Evolutionary conservation across 2,888 invertebrate genomes (phyloP).

Genomic region (Oeneis ivallda): DNA sequence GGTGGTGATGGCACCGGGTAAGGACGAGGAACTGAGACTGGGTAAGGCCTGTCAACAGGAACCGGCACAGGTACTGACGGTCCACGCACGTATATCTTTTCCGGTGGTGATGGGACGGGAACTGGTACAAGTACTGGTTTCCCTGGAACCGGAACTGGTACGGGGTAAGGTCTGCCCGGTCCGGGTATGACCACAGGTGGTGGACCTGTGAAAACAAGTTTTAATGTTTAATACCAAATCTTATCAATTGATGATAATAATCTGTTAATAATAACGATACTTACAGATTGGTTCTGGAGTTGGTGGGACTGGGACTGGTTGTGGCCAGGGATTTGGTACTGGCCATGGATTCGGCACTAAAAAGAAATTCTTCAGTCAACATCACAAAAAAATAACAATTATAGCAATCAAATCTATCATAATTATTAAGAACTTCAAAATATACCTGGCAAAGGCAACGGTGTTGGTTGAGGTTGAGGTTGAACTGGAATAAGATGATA

Average conservation of each 20-base stretch:
- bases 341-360: constrained; percentile 8
- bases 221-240: too few relatives aligned
- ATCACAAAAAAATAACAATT: too few relatives aligned
- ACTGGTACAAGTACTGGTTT: constrained; percentile 59
- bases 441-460: too few relatives aligned
- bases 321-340: constrained; percentile 13
- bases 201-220: constrained; percentile 54
- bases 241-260: too few relatives aligned
- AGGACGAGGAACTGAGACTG: constrained; percentile 47
- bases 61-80: constrained; percentile 48
- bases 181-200: constrained; percentile 63
- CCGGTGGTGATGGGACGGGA: constrained; percentile 56
- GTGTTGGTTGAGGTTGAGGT: too few relatives aligned
- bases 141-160: constrained; percentile 55
- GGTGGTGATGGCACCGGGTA: constrained; percentile 58
- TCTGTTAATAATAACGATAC: constrained; percentile 9
- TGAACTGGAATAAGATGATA: too few relatives aligned
- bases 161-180: constrained; percentile 65
- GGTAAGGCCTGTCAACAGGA: constrained; percentile 39
- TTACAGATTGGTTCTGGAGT: constrained; percentile 36
- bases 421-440: background rate
- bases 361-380: background rate
- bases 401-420: too few relatives aligned
- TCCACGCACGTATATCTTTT: constrained; percentile 54
- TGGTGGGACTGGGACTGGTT: constrained; percentile 18